phyloP scores from a whole-genome alignment of 2,888 invertebrate genomes.

The Hyposoter didymator region DNA sequence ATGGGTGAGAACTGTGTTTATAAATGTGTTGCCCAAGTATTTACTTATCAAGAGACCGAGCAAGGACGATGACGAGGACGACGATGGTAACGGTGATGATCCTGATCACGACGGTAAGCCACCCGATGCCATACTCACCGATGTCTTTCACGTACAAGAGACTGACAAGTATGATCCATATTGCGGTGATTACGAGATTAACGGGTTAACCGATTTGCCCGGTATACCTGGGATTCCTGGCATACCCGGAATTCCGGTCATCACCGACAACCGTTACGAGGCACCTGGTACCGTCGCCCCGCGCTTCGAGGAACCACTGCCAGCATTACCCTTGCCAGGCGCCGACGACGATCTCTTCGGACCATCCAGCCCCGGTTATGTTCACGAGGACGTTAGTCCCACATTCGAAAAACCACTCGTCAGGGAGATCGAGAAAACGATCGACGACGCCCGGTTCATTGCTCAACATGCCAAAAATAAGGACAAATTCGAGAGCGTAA shows the following conservation, averaged over 20 bases:
- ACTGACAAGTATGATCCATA: constrained; percentile 89
- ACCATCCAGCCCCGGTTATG: constrained; percentile 87
- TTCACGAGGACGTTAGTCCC: constrained; percentile 89
- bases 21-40: constrained; percentile 93
- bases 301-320: constrained; percentile 88
- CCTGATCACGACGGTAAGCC: constrained; percentile 84
- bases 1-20: constrained; percentile 95
- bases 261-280: constrained; percentile 76
- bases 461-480: constrained; percentile 98
- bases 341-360: constrained; percentile 94
- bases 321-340: constrained; percentile 89
- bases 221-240: constrained; percentile 62
- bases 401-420: constrained; percentile 93
- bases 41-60: constrained; percentile 95
- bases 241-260: constrained; percentile 64
- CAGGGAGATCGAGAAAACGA: constrained; percentile 95
- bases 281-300: constrained; percentile 85
- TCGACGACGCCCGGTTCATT: constrained; percentile 96
- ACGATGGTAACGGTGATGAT: constrained; percentile 85
- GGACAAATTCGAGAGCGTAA: constrained; percentile 97
- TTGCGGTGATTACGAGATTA: constrained; percentile 90
- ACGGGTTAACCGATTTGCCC: constrained; percentile 78
- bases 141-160: constrained; percentile 90
- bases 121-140: constrained; percentile 90
- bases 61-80: constrained; percentile 88